These are phyloP conservation scores for Poeciliopsis occidentalis DNA, from an alignment of 2,113 vertebrate genomes.

Conservation along the genomic window DNA sequence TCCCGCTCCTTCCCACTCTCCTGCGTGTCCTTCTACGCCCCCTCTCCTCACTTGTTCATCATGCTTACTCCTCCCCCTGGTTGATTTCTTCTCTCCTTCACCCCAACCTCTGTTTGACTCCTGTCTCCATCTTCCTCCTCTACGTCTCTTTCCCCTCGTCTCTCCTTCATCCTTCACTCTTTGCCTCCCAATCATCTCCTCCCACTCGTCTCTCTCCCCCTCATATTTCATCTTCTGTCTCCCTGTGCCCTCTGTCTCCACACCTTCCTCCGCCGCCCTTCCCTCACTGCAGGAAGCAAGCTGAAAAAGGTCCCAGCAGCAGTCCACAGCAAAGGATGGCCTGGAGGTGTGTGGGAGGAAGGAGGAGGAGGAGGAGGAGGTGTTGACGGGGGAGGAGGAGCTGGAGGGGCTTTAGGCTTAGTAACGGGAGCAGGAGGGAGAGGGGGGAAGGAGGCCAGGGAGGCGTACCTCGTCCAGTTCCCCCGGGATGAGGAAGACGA, in stretches of 20 bases:
- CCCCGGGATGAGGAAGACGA: constrained; percentile 75
- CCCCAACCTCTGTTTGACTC: constrained; percentile 4
- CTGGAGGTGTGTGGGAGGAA: constrained; percentile 80
- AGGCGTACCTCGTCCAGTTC: constrained; percentile 79
- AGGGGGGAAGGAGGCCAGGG: constrained; percentile 75
- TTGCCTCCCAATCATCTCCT: not conserved
- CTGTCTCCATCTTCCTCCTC: no score
- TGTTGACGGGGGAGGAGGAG: constrained; percentile 40
- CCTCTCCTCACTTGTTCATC: constrained; percentile 59
- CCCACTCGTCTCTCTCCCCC: constrained; percentile 43
- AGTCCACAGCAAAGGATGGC: constrained; percentile 77
- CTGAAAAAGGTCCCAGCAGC: constrained; percentile 70
- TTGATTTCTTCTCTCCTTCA: constrained; percentile 36
- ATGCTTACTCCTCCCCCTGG: constrained; percentile 44
- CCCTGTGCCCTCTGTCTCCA: constrained; percentile 32
- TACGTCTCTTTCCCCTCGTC: constrained; percentile 26
- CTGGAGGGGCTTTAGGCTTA: constrained; percentile 63
- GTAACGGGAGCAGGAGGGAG: constrained; percentile 58
- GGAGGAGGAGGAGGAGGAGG: constrained; percentile 65
- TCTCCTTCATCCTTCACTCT: constrained; percentile 11
- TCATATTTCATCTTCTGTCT: constrained; percentile 56
- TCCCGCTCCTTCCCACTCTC: constrained; percentile 49
- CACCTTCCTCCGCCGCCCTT: constrained; percentile 38
- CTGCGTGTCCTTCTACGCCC: constrained; percentile 56
- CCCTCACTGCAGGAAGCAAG: constrained; percentile 77